Percentiles rank a stretch among this genome's conserved stretches.
These are phyloP conservation scores for Vanessa cardui DNA, from an alignment of 2,888 invertebrate genomes.

Conservation along the genomic window DNA sequence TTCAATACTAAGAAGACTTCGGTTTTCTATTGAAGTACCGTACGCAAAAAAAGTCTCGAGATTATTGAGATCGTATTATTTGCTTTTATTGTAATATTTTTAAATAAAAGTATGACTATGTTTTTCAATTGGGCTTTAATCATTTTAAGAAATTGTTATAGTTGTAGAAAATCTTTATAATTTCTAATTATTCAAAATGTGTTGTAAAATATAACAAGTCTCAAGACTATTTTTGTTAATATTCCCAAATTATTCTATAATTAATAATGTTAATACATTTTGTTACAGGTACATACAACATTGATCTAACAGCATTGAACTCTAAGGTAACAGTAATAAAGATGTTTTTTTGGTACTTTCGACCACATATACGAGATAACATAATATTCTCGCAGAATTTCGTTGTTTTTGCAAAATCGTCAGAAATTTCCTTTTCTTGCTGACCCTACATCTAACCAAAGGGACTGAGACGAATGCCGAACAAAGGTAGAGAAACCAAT, in stretches of 20 bases:
- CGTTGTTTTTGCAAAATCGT: neutral
- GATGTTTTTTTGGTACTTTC: neutral
- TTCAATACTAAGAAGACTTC: slow-evolving; percentile 73
- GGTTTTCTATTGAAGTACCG: slow-evolving; percentile 63
- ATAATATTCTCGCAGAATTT: neutral
- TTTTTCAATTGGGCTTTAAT: too few relatives aligned
- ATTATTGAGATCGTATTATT: slow-evolving; percentile 8
- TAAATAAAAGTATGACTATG: too few relatives aligned
- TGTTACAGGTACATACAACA: slow-evolving; percentile 39
- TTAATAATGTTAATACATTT: slow-evolving; percentile 2
- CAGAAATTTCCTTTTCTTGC: slow-evolving; percentile 44
- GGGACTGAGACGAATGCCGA: slow-evolving; percentile 65
- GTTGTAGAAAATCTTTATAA: too few relatives aligned
- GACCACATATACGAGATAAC: neutral
- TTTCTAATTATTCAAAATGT: too few relatives aligned
- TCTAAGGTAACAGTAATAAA: neutral
- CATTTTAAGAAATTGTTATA: too few relatives aligned
- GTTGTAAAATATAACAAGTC: too few relatives aligned
- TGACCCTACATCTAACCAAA: slow-evolving; percentile 62
- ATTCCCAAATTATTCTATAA: neutral
- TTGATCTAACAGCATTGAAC: neutral
- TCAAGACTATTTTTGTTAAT: too few relatives aligned
- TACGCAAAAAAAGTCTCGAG: slow-evolving; percentile 50
- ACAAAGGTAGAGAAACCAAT: slow-evolving; percentile 82
- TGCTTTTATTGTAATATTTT: too few relatives aligned